Conservation (phyloP, 1,140 invertebrate genomes). For the Dryas iulia region DNA sequence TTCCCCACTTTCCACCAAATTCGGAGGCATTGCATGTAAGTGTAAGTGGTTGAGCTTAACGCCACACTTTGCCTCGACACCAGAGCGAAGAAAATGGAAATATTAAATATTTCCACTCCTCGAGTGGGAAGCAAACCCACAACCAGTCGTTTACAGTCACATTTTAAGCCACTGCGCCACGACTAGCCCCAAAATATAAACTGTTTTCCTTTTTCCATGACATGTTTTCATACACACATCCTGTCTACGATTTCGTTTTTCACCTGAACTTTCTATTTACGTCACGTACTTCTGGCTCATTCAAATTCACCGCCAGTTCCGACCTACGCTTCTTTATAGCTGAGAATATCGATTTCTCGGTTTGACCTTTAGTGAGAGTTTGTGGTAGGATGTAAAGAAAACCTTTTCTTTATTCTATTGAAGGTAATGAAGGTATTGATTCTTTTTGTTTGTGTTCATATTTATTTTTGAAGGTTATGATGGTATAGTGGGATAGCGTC, state of each 20-base stretch:
- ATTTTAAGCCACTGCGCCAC: no score
- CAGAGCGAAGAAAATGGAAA: no score
- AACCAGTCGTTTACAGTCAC: no score
- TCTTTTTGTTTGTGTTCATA: not conserved
- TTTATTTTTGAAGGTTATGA: no score
- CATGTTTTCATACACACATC: not conserved
- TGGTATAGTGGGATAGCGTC: no score
- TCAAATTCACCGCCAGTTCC: slow-evolving; percentile 7
- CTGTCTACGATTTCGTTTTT: not conserved
- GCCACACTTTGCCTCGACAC: no score
- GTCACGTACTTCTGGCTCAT: not conserved
- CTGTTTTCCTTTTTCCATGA: not conserved
- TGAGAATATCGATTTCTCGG: slow-evolving; percentile 12
- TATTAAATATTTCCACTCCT: no score
- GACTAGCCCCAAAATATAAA: not conserved
- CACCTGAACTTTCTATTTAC: not conserved
- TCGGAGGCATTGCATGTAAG: no score
- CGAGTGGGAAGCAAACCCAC: no score
- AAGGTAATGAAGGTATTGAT: not conserved
- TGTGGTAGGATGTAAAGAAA: slow-evolving; percentile 4
- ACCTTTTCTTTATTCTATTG: not conserved
- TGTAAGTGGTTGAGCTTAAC: no score
- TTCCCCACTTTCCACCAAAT: no score
- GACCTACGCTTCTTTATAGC: slow-evolving; percentile 19
- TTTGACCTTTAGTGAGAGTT: slow-evolving; percentile 23